These are phyloP conservation scores for Apteryx owenii DNA, from an alignment of 2,113 vertebrate genomes.

Conservation along the genomic window DNA sequence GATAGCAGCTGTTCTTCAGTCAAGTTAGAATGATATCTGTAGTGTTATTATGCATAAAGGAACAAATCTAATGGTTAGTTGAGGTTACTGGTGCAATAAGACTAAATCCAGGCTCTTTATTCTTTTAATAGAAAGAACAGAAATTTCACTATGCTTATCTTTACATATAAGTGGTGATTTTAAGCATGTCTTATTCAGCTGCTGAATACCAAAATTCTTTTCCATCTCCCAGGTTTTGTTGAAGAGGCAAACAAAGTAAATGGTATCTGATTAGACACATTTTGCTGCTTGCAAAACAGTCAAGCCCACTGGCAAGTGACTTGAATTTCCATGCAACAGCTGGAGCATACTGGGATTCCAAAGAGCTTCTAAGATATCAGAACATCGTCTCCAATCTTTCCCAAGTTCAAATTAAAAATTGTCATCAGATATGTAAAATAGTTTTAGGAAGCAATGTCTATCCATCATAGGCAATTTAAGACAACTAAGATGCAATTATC, in stretches of 20 bases:
- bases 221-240: background rate
- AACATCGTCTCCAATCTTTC: background rate
- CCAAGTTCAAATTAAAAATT: background rate
- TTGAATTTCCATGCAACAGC: background rate
- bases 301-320: background rate
- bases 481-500: background rate
- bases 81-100: background rate
- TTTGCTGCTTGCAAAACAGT: background rate
- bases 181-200: background rate
- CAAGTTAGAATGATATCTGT: background rate
- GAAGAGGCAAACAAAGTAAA: background rate
- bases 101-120: background rate
- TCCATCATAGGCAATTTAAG: background rate
- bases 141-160: background rate
- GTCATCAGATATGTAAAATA: background rate
- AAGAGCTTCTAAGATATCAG: background rate
- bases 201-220: background rate
- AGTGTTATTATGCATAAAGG: background rate
- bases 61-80: background rate
- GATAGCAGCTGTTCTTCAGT: background rate
- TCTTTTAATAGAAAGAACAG: background rate
- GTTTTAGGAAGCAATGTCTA: background rate
- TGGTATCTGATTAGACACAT: accelerated
- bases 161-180: background rate
- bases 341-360: background rate